phyloP scores from a whole-genome alignment of 2,888 invertebrate genomes.

The Steromphala cineraria region DNA sequence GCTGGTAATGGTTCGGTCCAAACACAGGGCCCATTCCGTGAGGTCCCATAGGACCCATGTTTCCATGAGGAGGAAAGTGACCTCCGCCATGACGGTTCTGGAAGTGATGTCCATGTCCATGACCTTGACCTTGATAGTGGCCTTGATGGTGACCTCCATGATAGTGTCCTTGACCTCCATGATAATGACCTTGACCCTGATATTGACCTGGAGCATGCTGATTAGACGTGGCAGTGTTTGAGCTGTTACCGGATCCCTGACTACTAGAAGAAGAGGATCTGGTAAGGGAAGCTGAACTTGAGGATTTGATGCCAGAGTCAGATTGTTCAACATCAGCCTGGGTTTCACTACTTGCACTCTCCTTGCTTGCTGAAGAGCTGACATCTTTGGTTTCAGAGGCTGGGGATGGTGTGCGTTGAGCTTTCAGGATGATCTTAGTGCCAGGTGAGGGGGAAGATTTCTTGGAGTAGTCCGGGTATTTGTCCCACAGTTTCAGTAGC shows the following conservation, averaged over 20 bases:
- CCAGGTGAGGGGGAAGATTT: constrained; percentile 25
- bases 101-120: constrained; percentile 25
- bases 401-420: background rate
- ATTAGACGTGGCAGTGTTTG: constrained; percentile 8
- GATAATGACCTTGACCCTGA: background rate
- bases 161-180: constrained; percentile 8
- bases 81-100: constrained; percentile 5
- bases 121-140: constrained; percentile 31
- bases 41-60: background rate
- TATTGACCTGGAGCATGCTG: constrained; percentile 3
- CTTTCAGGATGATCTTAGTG: constrained; percentile 25
- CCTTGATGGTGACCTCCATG: background rate
- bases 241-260: background rate
- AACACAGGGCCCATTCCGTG: background rate
- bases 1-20: background rate
- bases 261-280: constrained; percentile 10
- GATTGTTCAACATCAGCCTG: background rate
- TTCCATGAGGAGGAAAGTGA: background rate
- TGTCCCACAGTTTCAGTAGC: constrained; percentile 76
- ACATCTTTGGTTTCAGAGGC: background rate
- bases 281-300: background rate
- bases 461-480: constrained; percentile 50
- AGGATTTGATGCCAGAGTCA: background rate
- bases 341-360: background rate
- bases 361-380: background rate